phyloP scores from a whole-genome alignment of 2,113 vertebrate genomes.

The Maccullochella peelii region DNA sequence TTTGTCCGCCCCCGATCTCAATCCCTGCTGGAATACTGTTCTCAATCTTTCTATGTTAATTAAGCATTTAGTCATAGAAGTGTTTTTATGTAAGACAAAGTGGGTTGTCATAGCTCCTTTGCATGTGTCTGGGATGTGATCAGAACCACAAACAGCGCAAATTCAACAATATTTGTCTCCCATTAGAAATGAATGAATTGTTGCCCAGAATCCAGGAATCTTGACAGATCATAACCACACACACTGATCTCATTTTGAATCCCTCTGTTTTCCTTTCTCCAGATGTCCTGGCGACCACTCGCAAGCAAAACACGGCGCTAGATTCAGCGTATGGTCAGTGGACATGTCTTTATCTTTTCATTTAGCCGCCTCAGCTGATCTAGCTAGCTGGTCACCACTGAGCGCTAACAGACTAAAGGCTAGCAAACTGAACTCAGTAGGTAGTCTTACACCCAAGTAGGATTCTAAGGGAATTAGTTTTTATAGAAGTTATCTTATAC shows the following conservation, averaged over 20 bases:
- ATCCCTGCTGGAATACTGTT: slow-evolving; percentile 33
- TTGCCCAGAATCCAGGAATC: neutral
- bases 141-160: neutral
- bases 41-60: slow-evolving; percentile 45
- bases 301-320: slow-evolving; percentile 82
- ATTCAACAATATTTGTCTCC: slow-evolving; percentile 11
- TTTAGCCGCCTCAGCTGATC: neutral
- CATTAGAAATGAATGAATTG: neutral
- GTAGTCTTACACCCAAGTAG: neutral
- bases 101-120: slow-evolving; percentile 24
- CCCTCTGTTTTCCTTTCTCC: slow-evolving; percentile 48
- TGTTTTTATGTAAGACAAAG: slow-evolving; percentile 11
- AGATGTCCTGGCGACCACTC: slow-evolving; percentile 86
- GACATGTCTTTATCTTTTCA: slow-evolving; percentile 2
- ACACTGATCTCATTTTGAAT: neutral
- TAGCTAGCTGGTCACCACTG: neutral
- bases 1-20: slow-evolving; percentile 20
- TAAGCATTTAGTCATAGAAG: slow-evolving; percentile 31
- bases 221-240: neutral
- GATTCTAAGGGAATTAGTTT: neutral
- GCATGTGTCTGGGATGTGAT: slow-evolving; percentile 20
- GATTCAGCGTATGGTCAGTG: slow-evolving; percentile 87
- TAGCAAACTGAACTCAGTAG: neutral
- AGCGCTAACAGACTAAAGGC: neutral
- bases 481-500: neutral